phyloP scores from a whole-genome alignment of 2,888 invertebrate species.

The Heliconius cydno region DNA sequence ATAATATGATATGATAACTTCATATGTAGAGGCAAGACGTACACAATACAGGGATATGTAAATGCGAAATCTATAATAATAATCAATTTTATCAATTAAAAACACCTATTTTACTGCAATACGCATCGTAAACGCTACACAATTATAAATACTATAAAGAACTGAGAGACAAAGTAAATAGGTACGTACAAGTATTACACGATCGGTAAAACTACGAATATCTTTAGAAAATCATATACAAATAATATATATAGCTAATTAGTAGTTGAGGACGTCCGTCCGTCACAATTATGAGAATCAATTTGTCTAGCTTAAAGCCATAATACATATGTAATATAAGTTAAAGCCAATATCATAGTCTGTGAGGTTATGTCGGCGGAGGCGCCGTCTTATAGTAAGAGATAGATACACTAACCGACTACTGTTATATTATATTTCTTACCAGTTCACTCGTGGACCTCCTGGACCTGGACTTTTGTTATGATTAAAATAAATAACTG shows the following conservation, averaged over 20 bases:
- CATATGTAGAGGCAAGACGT: constrained; percentile 44
- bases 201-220: constrained; percentile 68
- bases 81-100: constrained; percentile 57
- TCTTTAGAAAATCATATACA: constrained; percentile 78
- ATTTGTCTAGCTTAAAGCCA: constrained; percentile 81
- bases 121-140: constrained; percentile 56
- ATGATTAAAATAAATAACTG: background rate
- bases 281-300: constrained; percentile 74
- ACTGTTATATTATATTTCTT: background rate
- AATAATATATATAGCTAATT: constrained; percentile 67
- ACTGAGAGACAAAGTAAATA: constrained; percentile 37
- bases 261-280: constrained; percentile 65
- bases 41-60: constrained; percentile 64
- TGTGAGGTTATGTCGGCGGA: constrained; percentile 81
- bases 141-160: constrained; percentile 40
- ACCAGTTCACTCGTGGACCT: background rate
- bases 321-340: constrained; percentile 76
- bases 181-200: background rate
- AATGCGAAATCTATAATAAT: constrained; percentile 57
- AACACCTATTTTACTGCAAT: constrained; percentile 69
- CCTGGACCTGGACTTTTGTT: background rate
- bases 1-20: constrained; percentile 48
- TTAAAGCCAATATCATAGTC: constrained; percentile 84
- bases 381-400: constrained; percentile 72
- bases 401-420: constrained; percentile 54